Evolutionary conservation across 2,797 vertebrate species (phyloP), one percentile per base, ranked within the genome.

Genomic region (Falco concolor): DNA sequence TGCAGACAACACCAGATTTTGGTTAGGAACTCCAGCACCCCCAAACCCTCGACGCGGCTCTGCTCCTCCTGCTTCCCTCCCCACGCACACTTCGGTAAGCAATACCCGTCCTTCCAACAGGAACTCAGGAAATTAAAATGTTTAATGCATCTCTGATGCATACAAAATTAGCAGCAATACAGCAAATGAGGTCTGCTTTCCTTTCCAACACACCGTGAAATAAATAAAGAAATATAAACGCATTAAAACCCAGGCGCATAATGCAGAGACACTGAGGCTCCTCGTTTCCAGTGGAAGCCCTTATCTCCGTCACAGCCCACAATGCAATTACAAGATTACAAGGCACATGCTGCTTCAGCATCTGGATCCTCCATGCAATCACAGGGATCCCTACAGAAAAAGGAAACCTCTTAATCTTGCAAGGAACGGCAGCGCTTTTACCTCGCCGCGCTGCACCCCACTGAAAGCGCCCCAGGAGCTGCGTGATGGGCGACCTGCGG

Each of bases 301-400:
- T 92, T 65, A 88, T 88, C 92, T 90, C 90, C 12, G 72, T 94
- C 95, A 89, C 92, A 84, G 88, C 84, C 81, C 87, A 38, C 76
- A 75, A 72, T 12, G 73, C 84, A 94, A 93, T 97, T 87, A 96
- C 73, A 44, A 92, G 92, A 96, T 92, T 86, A 94, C 79, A 81
- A 78, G 95, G 90, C 95, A 91, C 95, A 96, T 7, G 83, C 96
- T 89, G 92, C 82, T 94, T 28, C 89, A 64, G 87, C 93, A 89
- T 75, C 93, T 91, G 95, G 87, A 93, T 87, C 73, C 89, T 93
- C 87, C 1, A 0, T n/a, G 87, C 70, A 70, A 6, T 17, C 64
- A 5, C 50, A 34, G 69, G 64, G 84, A 92, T 64, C 76, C 81
- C 82, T 25, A 47, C 79, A 78, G 91, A 42, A 93, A 45, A 21